These are phyloP conservation scores for Drosophila nigritarsus DNA, from an alignment of 2,888 invertebrate species.

Conservation along the genomic window DNA sequence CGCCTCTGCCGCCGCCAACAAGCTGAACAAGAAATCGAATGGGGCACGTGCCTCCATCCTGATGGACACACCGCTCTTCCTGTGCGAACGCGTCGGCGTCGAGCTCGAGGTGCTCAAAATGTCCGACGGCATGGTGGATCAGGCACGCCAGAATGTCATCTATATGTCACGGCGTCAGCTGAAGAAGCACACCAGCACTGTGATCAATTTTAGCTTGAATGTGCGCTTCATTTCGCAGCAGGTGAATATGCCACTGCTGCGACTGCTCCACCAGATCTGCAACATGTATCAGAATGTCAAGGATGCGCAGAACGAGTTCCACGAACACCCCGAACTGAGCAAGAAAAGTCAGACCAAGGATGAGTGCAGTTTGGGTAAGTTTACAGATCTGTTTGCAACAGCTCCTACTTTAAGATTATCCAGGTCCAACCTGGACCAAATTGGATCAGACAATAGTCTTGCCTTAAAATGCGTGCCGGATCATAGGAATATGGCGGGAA, in stretches of 20 bases:
- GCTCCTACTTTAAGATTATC: too few species aligned
- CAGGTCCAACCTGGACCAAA: too few species aligned
- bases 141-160: conserved; percentile 93
- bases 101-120: conserved; percentile 96
- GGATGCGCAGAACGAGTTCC: conserved; percentile 95
- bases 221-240: conserved; percentile 96
- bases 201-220: conserved; percentile 95
- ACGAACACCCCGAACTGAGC: conserved; percentile 88
- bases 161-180: conserved; percentile 94
- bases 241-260: conserved; percentile 96
- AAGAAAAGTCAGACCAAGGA: conserved; percentile 86
- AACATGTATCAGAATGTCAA: conserved; percentile 99
- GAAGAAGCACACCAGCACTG: conserved; percentile 95
- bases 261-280: conserved; percentile 97
- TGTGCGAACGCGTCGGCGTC: conserved; percentile 95
- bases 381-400: not conserved
- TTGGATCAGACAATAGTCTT: too few species aligned
- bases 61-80: conserved; percentile 90
- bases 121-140: conserved; percentile 94
- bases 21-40: conserved; percentile 79
- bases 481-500: too few species aligned
- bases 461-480: too few species aligned
- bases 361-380: conserved; percentile 87
- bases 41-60: conserved; percentile 78
- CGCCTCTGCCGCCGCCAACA: conserved; percentile 68